These are phyloP conservation scores for Siniperca scherzeri DNA, from an alignment of 2,797 vertebrate species.

Conservation along the genomic window DNA sequence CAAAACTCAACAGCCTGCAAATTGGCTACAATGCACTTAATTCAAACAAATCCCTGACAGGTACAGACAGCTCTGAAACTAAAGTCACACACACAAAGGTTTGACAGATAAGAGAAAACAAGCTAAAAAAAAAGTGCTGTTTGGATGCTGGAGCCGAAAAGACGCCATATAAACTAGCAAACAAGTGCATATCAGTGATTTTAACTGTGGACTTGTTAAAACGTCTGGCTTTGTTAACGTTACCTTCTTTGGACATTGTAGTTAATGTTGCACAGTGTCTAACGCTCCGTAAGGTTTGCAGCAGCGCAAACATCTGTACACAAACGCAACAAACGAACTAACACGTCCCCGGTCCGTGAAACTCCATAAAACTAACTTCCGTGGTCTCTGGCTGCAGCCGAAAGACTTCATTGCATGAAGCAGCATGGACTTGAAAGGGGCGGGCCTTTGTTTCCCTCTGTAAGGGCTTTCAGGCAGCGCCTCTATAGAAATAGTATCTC, in stretches of 20 bases:
- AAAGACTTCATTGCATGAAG: no score
- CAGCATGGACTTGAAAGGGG: not conserved
- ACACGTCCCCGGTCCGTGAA: not conserved
- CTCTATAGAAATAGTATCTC: not conserved
- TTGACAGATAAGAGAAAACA: not conserved
- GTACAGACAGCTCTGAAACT: not conserved
- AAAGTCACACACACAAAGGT: not conserved
- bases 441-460: not conserved
- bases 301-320: not conserved
- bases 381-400: not conserved
- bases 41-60: not conserved
- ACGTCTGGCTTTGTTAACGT: not conserved
- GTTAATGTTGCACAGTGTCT: not conserved
- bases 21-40: not conserved
- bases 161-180: no score
- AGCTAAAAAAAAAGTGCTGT: no score
- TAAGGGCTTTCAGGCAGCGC: not conserved
- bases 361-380: not conserved
- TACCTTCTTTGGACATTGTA: slow-evolving; percentile 24
- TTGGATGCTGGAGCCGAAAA: no score
- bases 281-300: not conserved
- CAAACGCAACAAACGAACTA: not conserved
- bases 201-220: not conserved
- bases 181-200: not conserved
- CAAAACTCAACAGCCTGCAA: no score